These are phyloP conservation scores for Cyprinodon diabolis DNA, from an alignment of 2,797 vertebrate genomes.

Conservation along the genomic window DNA sequence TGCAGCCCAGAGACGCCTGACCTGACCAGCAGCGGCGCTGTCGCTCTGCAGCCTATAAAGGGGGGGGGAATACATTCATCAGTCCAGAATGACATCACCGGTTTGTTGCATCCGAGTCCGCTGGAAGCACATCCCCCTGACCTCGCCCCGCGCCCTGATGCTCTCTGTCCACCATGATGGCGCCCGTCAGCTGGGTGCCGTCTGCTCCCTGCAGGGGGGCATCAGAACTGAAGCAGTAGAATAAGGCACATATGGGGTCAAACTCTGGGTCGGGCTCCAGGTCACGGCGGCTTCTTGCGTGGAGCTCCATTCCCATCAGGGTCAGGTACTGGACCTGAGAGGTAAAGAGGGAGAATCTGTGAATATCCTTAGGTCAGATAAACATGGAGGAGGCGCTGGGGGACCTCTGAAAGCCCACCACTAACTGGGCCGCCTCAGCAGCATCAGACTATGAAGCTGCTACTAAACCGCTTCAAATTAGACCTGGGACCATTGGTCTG, in stretches of 20 bases:
- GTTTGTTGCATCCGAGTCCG: no score
- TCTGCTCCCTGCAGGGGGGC: slow-evolving; percentile 79
- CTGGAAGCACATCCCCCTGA: no score
- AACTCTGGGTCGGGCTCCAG: slow-evolving; percentile 97
- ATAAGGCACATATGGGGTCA: slow-evolving; percentile 97
- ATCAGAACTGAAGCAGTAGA: slow-evolving; percentile 95
- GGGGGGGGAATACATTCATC: not conserved
- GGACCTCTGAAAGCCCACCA: no score
- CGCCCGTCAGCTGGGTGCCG: slow-evolving; percentile 85
- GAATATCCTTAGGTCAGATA: not conserved
- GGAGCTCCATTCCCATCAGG: slow-evolving; percentile 94
- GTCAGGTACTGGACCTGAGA: slow-evolving; percentile 93
- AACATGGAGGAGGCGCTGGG: no score
- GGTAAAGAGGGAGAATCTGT: not conserved
- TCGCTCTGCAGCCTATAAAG: slow-evolving; percentile 81
- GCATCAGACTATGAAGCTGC: no score
- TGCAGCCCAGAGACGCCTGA: slow-evolving; percentile 92
- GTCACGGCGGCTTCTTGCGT: slow-evolving; percentile 92
- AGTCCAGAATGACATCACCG: not conserved
- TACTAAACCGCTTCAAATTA: no score
- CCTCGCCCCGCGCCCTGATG: slow-evolving; percentile 78
- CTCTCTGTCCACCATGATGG: slow-evolving; percentile 90
- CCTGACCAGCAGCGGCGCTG: slow-evolving; percentile 90
- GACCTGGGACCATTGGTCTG: no score
- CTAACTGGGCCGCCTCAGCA: no score